phyloP scores from a whole-genome alignment of 2,113 vertebrate genomes.

The Dasyornis broadbenti region DNA sequence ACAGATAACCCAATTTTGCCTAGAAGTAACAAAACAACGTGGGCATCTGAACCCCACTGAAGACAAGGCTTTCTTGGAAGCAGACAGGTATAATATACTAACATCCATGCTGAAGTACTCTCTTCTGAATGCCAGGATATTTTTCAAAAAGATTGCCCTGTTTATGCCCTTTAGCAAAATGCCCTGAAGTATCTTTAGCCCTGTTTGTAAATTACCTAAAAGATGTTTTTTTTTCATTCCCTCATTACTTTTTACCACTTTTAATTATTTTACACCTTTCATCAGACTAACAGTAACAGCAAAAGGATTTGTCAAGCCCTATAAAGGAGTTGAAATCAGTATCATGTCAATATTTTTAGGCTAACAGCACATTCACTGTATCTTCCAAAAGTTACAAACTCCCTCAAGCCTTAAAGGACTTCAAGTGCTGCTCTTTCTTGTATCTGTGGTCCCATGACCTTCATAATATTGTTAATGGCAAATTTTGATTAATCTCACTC shows the following conservation, averaged over 20 bases:
- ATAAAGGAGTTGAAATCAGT: neutral
- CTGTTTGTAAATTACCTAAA: neutral
- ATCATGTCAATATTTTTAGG: neutral
- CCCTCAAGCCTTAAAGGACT: neutral
- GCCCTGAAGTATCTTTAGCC: neutral
- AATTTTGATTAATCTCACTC: neutral
- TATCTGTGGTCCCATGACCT: neutral
- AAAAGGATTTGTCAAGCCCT: neutral
- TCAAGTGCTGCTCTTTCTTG: neutral
- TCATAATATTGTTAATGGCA: neutral
- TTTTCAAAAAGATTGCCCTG: neutral
- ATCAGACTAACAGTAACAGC: neutral
- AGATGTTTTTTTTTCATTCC: neutral
- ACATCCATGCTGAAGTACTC: neutral
- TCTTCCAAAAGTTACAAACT: neutral
- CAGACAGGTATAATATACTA: neutral
- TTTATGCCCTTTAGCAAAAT: neutral
- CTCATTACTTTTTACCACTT: neutral
- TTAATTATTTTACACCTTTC: neutral
- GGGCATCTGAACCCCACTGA: neutral
- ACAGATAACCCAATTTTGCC: neutral
- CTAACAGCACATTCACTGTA: neutral
- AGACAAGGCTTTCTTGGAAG: neutral
- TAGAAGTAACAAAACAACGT: neutral
- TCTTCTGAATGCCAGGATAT: neutral